These are phyloP conservation scores for Napeogenes sylphis DNA, from an alignment of 2,888 invertebrate genomes.

Conservation along the genomic window DNA sequence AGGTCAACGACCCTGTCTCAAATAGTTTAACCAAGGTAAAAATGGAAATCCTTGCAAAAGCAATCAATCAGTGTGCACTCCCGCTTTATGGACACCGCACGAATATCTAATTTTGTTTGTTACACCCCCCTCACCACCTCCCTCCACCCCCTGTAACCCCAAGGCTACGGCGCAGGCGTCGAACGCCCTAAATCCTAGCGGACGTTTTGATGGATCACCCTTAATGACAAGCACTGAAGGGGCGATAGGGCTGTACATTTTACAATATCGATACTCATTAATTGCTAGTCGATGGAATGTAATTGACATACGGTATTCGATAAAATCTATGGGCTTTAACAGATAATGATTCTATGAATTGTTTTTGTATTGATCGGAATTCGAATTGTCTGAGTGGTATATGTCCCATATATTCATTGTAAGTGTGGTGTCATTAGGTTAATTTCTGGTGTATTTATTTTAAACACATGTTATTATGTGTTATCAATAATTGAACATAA, in stretches of 20 bases:
- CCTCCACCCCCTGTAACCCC: constrained; percentile 36
- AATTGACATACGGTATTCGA: constrained; percentile 10
- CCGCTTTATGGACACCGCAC: constrained; percentile 71
- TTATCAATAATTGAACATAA: too few species aligned
- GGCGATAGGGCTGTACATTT: constrained; percentile 50
- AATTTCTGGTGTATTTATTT: too few species aligned
- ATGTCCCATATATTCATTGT: constrained; percentile 13
- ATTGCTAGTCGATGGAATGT: constrained; percentile 2
- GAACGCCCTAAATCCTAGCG: constrained; percentile 73
- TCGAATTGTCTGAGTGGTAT: constrained; percentile 8
- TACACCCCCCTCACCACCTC: constrained; percentile 43
- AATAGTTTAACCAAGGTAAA: constrained; percentile 29
- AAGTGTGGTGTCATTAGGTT: too few species aligned
- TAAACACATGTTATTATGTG: too few species aligned
- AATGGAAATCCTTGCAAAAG: constrained; percentile 52
- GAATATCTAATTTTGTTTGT: constrained; percentile 77
- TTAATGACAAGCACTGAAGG: constrained; percentile 75
- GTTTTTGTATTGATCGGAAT: constrained; percentile 8
- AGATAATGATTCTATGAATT: constrained; percentile 18
- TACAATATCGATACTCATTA: constrained; percentile 26
- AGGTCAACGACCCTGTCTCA: constrained; percentile 19
- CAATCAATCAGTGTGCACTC: constrained; percentile 72
- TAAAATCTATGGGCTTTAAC: constrained; percentile 22
- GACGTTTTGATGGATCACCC: constrained; percentile 78
- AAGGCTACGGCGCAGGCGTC: constrained; percentile 60